Percentiles rank a stretch among this genome's conserved stretches.
Conservation (phyloP, 2,888 invertebrate genomes). For the Meteorus colon region DNA sequence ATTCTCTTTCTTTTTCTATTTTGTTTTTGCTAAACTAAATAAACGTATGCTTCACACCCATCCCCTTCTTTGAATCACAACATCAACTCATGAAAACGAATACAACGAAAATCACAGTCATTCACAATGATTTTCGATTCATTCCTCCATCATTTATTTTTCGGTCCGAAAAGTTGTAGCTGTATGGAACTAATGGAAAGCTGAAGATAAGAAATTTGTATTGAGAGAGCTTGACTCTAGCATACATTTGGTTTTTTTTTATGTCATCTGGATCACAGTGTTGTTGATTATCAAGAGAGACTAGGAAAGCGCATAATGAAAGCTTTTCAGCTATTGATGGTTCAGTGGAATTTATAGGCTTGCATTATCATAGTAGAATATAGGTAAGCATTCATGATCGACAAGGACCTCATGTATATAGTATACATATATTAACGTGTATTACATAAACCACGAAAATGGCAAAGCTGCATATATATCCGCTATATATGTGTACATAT, state of each 20-base stretch:
- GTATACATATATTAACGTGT: neutral
- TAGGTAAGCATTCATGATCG: neutral
- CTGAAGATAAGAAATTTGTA: too few species aligned
- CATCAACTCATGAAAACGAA: neutral
- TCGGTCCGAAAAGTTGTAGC: too few species aligned
- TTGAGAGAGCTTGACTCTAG: too few species aligned
- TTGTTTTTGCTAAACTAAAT: constrained; percentile 8
- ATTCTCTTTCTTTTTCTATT: constrained; percentile 22
- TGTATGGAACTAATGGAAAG: too few species aligned
- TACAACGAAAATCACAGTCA: neutral
- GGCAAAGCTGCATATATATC: neutral
- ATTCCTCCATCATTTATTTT: too few species aligned
- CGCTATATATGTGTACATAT: neutral
- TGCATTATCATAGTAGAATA: neutral
- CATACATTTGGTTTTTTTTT: too few species aligned
- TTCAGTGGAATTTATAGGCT: constrained; percentile 40
- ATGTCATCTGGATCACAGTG: too few species aligned
- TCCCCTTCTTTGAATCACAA: neutral
- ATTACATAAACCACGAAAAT: neutral
- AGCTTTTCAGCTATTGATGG: constrained; percentile 36
- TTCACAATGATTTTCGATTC: too few species aligned
- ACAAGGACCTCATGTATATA: neutral
- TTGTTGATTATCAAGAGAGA: neutral
- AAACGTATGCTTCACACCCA: neutral
- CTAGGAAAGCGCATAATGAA: neutral